These are phyloP conservation scores for Magallana nippona DNA, from an alignment of 2,888 invertebrate genomes.

Conservation along the genomic window DNA sequence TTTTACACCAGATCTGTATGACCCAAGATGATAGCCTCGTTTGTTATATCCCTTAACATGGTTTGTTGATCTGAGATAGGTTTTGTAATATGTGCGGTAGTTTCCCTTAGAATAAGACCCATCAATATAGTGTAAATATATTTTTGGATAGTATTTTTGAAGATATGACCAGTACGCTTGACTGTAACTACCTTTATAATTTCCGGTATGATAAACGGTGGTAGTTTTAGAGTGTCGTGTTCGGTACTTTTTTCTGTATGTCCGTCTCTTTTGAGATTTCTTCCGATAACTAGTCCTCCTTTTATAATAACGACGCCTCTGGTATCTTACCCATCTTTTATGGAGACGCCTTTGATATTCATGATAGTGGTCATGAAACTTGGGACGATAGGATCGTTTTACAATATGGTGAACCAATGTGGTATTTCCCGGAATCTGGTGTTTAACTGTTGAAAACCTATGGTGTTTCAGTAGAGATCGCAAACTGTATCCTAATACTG, in stretches of 20 bases:
- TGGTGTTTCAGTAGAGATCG: neutral
- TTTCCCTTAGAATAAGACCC: neutral
- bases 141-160: slow-evolving; percentile 29
- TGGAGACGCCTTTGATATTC: neutral
- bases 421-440: neutral
- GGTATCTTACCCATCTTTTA: neutral
- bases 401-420: neutral
- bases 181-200: neutral
- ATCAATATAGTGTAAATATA: slow-evolving; percentile 7
- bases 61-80: neutral
- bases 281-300: neutral
- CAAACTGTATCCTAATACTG: neutral
- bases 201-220: neutral
- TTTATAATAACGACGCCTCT: neutral
- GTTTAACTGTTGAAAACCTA: neutral
- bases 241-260: neutral
- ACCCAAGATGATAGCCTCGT: neutral
- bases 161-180: neutral
- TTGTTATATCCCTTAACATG: slow-evolving; percentile 21
- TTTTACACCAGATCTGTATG: neutral
- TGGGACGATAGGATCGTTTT: neutral
- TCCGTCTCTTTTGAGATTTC: neutral
- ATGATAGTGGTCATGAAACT: neutral
- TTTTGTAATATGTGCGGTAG: neutral
- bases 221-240: neutral